Evolutionary conservation across 2,797 vertebrate genomes (phyloP).

Genomic region (Apodemus agrarius): DNA sequence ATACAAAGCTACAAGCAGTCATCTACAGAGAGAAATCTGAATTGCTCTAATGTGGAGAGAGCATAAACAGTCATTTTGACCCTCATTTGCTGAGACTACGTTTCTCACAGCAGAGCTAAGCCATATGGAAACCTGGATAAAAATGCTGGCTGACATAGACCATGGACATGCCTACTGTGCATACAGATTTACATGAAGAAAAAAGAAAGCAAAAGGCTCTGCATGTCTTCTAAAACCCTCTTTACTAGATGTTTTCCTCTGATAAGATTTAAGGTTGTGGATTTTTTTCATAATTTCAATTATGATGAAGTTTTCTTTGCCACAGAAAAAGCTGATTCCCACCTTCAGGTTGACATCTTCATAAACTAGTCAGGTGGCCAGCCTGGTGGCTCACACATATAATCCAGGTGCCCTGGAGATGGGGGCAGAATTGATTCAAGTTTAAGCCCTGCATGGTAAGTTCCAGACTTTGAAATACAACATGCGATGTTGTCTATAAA

Average conservation of each 20-base stretch:
- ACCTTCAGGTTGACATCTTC: neutral
- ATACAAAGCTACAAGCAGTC: neutral
- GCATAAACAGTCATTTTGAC: neutral
- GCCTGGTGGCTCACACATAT: neutral
- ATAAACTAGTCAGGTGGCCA: neutral
- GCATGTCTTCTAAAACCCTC: neutral
- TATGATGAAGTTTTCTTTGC: neutral
- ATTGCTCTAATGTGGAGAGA: neutral
- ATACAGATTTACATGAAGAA: neutral
- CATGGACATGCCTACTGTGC: neutral
- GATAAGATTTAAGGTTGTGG: neutral
- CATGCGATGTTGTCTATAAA: neutral
- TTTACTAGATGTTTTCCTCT: neutral
- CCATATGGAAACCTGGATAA: neutral
- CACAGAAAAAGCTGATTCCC: neutral
- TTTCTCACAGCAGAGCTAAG: neutral
- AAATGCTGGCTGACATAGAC: neutral
- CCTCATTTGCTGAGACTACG: neutral
- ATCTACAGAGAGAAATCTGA: neutral
- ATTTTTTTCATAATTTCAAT: neutral
- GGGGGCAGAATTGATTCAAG: neutral
- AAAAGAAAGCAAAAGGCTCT: neutral
- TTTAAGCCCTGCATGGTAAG: neutral
- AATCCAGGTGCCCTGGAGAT: neutral
- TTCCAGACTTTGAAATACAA: neutral